Conservation (phyloP, 2,113 vertebrate species). For the Gorsachius goisagi region DNA sequence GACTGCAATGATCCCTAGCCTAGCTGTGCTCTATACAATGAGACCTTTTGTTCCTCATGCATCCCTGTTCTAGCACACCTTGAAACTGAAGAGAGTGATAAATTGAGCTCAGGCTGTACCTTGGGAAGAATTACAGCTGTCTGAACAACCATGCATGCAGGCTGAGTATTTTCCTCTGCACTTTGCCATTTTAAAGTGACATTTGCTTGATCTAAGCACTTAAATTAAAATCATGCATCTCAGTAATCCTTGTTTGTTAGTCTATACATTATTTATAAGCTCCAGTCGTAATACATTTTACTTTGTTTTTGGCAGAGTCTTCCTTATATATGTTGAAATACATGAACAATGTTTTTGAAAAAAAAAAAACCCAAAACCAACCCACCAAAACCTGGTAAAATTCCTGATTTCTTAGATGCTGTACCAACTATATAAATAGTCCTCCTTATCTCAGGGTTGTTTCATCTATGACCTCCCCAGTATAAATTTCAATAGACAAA, state of each 20-base stretch:
- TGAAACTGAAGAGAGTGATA: neutral
- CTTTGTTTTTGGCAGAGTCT: neutral
- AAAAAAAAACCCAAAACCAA: neutral
- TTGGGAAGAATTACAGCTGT: slow-evolving; percentile 33
- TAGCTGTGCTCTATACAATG: neutral
- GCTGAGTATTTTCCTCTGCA: neutral
- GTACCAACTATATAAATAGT: neutral
- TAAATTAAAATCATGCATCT: neutral
- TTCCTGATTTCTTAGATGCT: neutral
- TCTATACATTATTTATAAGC: neutral
- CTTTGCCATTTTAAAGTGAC: neutral
- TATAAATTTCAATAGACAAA: slow-evolving; percentile 20
- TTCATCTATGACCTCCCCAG: neutral
- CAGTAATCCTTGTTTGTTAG: neutral
- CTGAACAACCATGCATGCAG: neutral
- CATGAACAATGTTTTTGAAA: neutral
- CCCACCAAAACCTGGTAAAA: neutral
- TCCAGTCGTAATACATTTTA: neutral
- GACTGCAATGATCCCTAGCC: neutral
- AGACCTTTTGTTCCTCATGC: neutral
- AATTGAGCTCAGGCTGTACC: slow-evolving; percentile 4
- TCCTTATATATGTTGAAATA: neutral
- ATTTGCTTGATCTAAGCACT: neutral
- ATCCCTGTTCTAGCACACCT: neutral
- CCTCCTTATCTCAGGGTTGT: neutral